A percentile compares a stretch with the other conserved stretches of the same genome.
These are phyloP conservation scores for Gadus macrocephalus DNA, from an alignment of 2,113 vertebrate genomes.

Conservation along the genomic window DNA sequence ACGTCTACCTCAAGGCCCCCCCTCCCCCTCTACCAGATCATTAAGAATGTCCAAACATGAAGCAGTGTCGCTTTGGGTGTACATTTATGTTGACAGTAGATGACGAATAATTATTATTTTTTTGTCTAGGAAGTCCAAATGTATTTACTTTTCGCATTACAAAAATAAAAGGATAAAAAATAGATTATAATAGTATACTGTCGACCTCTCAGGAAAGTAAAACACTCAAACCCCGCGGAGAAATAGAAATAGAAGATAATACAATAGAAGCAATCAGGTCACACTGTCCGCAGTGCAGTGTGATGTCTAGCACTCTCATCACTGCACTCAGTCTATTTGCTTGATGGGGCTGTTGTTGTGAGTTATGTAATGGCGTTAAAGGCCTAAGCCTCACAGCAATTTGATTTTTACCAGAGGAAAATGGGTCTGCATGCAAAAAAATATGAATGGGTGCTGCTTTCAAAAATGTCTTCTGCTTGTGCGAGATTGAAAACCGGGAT, in stretches of 20 bases:
- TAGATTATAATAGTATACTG: too few species aligned
- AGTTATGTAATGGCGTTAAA: conserved; percentile 48
- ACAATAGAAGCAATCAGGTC: conserved; percentile 35
- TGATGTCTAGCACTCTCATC: conserved; percentile 34
- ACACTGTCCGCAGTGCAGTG: conserved; percentile 23
- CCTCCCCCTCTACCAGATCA: too few species aligned
- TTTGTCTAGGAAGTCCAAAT: too few species aligned
- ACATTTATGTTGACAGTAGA: too few species aligned
- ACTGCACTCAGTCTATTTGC: conserved; percentile 39
- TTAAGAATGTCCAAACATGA: too few species aligned
- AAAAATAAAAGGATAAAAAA: too few species aligned
- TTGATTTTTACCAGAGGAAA: conserved; percentile 23
- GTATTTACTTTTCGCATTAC: too few species aligned
- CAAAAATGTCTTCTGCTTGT: conserved; percentile 11
- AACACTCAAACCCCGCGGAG: too few species aligned
- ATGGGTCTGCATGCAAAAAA: background rate
- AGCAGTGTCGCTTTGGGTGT: too few species aligned
- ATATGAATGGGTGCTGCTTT: background rate
- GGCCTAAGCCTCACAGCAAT: conserved; percentile 34
- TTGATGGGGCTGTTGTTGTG: conserved; percentile 34
- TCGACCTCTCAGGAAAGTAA: too few species aligned
- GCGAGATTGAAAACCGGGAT: background rate
- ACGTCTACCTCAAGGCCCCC: too few species aligned
- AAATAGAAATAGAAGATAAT: background rate
- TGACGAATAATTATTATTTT: too few species aligned